Conservation (phyloP, 2,888 invertebrate genomes). For the Drosophila recens region DNA sequence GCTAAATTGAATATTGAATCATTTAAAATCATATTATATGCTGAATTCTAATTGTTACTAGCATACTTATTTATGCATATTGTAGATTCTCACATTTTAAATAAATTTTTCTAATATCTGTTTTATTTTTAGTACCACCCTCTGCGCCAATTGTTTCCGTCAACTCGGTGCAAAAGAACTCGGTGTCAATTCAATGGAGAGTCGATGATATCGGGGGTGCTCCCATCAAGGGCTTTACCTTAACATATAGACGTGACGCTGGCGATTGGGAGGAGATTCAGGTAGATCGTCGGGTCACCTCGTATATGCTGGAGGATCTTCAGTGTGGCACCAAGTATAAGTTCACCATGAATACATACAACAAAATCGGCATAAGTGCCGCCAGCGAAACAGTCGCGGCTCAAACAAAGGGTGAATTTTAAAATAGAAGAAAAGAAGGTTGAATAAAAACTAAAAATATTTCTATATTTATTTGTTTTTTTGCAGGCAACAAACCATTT, state of each 20-base stretch:
- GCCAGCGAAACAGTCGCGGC: constrained; percentile 89
- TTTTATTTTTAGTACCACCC: constrained; percentile 86
- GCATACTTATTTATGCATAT: too few relatives aligned
- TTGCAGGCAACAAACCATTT: constrained; percentile 86
- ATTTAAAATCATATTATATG: too few relatives aligned
- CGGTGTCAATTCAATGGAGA: constrained; percentile 86
- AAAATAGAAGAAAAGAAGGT: neutral
- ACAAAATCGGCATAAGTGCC: constrained; percentile 91
- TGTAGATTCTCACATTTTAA: too few relatives aligned
- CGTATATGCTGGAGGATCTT: constrained; percentile 90
- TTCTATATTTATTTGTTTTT: neutral
- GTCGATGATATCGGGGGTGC: constrained; percentile 87
- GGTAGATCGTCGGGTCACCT: constrained; percentile 86
- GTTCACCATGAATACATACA: constrained; percentile 90
- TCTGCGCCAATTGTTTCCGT: constrained; percentile 86
- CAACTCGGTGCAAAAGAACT: constrained; percentile 86
- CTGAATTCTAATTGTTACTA: too few relatives aligned
- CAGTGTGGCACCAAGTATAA: constrained; percentile 92
- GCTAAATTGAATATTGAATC: too few relatives aligned
- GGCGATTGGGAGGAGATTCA: constrained; percentile 87
- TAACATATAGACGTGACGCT: constrained; percentile 86
- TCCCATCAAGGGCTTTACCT: constrained; percentile 86
- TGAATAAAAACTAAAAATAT: neutral
- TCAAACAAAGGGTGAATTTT: constrained; percentile 89
- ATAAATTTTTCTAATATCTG: too few relatives aligned